A percentile compares a stretch with the other conserved stretches of the same genome.
phyloP scores from a whole-genome alignment of 23 tunicate genomes.

The Trididemnum clinides region DNA sequence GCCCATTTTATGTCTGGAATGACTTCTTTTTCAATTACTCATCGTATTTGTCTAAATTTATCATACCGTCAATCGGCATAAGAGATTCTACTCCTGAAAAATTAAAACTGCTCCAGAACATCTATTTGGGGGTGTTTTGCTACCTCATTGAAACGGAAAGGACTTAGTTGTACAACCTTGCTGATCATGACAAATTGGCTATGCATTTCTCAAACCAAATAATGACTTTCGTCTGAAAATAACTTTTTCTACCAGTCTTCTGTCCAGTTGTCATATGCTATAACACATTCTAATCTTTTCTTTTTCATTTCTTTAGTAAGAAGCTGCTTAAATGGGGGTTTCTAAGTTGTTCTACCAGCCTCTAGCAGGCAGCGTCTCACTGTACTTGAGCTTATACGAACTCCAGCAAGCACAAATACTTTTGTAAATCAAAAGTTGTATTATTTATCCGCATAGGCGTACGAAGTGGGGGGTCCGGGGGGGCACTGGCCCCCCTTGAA shows the following conservation, averaged over 20 bases:
- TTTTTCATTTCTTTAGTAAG: background rate
- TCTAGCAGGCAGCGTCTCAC: slow-evolving; percentile 28
- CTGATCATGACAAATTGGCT: background rate
- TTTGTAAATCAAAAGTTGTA: slow-evolving; percentile 28
- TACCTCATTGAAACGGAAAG: slow-evolving; percentile 9
- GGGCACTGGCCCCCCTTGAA: too few species aligned
- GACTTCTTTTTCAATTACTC: background rate
- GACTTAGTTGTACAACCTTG: slow-evolving; percentile 5
- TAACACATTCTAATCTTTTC: slow-evolving; percentile 2
- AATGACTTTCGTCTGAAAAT: slow-evolving; percentile 27
- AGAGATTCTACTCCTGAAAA: background rate
- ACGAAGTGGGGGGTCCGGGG: too few species aligned
- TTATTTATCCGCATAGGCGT: too few species aligned
- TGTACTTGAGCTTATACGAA: slow-evolving; percentile 18
- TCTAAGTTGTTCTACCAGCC: slow-evolving; percentile 15
- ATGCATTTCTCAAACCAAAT: slow-evolving; percentile 10
- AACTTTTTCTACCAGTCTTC: slow-evolving; percentile 9
- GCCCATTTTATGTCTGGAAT: slow-evolving; percentile 2
- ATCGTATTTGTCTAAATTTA: slow-evolving; percentile 5
- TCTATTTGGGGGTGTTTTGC: slow-evolving; percentile 10
- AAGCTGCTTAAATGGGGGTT: background rate
- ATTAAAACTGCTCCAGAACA: slow-evolving; percentile 18
- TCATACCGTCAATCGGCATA: too few species aligned
- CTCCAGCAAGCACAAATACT: slow-evolving; percentile 8
- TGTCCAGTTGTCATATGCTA: background rate